Conservation (phyloP, 92 coral and sea anemone species). For the Hydrozoanthus gracilis region DNA sequence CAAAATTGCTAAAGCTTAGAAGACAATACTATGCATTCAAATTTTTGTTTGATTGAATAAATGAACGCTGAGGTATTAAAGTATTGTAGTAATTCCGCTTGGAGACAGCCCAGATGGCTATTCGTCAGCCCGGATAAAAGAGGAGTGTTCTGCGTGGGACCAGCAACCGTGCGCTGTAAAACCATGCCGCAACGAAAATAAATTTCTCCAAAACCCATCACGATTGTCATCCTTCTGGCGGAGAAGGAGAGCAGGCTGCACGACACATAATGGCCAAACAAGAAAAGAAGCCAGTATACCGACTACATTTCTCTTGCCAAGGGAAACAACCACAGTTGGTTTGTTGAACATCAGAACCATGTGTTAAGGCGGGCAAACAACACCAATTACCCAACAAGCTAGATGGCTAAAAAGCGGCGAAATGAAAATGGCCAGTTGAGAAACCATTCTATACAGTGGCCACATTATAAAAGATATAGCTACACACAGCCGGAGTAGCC, state of each 20-base stretch:
- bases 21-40: no score
- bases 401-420: constrained; percentile 14
- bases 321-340: neutral
- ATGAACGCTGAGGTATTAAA: no score
- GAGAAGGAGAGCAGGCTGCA: neutral
- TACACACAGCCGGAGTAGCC: neutral
- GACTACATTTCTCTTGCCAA: neutral
- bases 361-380: neutral
- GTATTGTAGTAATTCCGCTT: neutral
- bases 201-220: neutral
- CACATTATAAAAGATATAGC: neutral
- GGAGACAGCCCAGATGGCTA: neutral
- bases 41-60: no score
- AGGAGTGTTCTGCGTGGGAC: neutral
- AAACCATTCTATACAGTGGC: neutral
- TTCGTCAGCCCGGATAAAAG: neutral
- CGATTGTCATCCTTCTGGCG: neutral
- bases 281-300: neutral
- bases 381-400: neutral
- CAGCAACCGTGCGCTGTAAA: neutral
- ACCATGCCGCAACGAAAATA: neutral
- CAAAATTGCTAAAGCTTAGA: no score
- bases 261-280: neutral
- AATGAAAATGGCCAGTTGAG: constrained; percentile 2
- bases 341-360: neutral